Evolutionary conservation across 2,113 vertebrate genomes (phyloP).

Genomic region (Psittacara wagleri): DNA sequence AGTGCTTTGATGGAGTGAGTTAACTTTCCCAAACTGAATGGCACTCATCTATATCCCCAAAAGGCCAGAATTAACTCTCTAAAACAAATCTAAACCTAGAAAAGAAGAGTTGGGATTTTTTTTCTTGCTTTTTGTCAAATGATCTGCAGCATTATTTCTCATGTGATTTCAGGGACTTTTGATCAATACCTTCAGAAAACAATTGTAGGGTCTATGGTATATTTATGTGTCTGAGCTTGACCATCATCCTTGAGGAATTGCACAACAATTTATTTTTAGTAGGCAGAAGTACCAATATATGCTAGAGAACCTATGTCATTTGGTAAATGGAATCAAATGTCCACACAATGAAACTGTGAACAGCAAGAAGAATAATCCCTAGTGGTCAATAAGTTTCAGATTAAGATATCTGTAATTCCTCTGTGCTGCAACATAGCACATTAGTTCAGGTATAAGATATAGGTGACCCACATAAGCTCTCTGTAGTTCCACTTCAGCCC

Average conservation of each 20-base stretch:
- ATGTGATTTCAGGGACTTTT: neutral
- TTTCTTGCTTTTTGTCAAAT: neutral
- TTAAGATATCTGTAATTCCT: neutral
- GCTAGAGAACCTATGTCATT: neutral
- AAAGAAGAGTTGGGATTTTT: neutral
- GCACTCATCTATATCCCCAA: neutral
- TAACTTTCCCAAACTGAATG: neutral
- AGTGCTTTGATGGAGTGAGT: neutral
- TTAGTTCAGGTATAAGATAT: neutral
- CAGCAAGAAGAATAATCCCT: neutral
- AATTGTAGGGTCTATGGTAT: neutral
- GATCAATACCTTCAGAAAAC: neutral
- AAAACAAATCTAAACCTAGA: neutral
- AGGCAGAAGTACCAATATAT: neutral
- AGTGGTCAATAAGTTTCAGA: neutral
- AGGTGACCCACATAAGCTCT: neutral
- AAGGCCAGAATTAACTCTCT: neutral
- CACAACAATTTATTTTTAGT: neutral
- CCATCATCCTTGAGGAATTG: neutral
- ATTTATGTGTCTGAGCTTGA: neutral
- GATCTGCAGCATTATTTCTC: neutral
- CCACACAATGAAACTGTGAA: neutral
- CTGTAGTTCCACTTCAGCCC: neutral
- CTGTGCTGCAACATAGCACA: neutral
- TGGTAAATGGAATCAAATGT: neutral